These are phyloP conservation scores for Pseudopodoces humilis DNA, from an alignment of 2,113 vertebrate species.

Conservation along the genomic window DNA sequence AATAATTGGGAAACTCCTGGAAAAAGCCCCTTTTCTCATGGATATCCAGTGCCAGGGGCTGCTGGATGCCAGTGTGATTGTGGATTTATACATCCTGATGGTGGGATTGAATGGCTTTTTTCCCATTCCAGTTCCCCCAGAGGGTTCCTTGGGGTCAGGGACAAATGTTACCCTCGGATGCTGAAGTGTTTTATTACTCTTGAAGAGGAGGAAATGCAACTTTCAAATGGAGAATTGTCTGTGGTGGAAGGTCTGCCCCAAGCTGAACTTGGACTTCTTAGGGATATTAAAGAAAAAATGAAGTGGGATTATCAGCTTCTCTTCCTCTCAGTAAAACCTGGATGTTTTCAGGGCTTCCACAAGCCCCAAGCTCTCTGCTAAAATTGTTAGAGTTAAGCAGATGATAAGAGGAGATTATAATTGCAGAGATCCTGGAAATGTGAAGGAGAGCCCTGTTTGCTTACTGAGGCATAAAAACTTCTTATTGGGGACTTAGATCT, in stretches of 20 bases:
- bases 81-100: rapidly evolving
- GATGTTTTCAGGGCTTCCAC: background rate
- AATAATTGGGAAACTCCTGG: background rate
- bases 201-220: background rate
- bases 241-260: background rate
- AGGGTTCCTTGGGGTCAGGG: background rate
- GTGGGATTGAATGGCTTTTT: rapidly evolving
- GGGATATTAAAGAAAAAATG: background rate
- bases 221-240: background rate
- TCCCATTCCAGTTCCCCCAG: background rate
- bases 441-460: slow-evolving; percentile 1
- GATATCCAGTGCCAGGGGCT: background rate
- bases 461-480: background rate
- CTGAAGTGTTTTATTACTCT: background rate
- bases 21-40: background rate
- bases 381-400: background rate
- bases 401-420: background rate
- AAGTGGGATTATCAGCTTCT: background rate
- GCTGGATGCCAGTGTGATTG: background rate
- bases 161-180: background rate
- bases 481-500: background rate
- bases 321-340: background rate
- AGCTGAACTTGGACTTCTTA: background rate
- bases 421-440: background rate
- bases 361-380: background rate